Evolutionary conservation across 92 coral and sea anemone genomes (phyloP).

Genomic region (Galaxea fascicularis): DNA sequence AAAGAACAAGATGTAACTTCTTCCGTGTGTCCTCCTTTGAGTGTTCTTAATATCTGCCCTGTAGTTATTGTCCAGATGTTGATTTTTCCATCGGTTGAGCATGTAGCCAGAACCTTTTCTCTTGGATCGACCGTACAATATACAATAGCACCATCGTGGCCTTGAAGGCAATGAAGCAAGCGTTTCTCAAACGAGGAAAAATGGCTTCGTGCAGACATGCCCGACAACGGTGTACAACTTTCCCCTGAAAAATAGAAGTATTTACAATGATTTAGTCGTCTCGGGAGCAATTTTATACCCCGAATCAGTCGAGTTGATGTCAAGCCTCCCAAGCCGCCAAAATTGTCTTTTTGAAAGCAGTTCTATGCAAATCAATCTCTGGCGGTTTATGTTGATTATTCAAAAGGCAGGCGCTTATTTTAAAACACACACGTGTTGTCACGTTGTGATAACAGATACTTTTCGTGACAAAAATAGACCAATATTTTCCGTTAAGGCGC

Average conservation of each 20-base stretch:
- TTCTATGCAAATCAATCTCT: slow-evolving; percentile 29
- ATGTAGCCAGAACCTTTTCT: slow-evolving; percentile 85
- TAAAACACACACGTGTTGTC: neutral
- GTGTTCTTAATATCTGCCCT: slow-evolving; percentile 76
- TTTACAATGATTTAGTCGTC: neutral
- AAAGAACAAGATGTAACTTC: slow-evolving; percentile 86
- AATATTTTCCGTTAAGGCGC: too few species aligned
- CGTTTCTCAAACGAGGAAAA: slow-evolving; percentile 65
- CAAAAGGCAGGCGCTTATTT: too few species aligned
- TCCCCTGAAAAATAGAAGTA: slow-evolving; percentile 31
- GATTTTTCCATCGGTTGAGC: slow-evolving; percentile 84
- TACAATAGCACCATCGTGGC: slow-evolving; percentile 77
- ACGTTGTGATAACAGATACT: neutral
- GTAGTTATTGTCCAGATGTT: slow-evolving; percentile 81
- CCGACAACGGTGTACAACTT: neutral
- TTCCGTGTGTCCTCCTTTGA: slow-evolving; percentile 70
- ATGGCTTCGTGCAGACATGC: slow-evolving; percentile 22
- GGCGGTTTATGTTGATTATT: neutral
- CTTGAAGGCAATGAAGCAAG: slow-evolving; percentile 62
- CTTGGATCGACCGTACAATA: slow-evolving; percentile 81
- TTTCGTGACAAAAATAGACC: slow-evolving; percentile 19
- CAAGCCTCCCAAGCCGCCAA: neutral
- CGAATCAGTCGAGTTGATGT: neutral
- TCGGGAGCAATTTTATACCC: too few species aligned
- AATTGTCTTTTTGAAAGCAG: neutral